Evolutionary conservation across 92 coral and sea anemone species (phyloP).

Genomic region (Siderastrea siderea): DNA sequence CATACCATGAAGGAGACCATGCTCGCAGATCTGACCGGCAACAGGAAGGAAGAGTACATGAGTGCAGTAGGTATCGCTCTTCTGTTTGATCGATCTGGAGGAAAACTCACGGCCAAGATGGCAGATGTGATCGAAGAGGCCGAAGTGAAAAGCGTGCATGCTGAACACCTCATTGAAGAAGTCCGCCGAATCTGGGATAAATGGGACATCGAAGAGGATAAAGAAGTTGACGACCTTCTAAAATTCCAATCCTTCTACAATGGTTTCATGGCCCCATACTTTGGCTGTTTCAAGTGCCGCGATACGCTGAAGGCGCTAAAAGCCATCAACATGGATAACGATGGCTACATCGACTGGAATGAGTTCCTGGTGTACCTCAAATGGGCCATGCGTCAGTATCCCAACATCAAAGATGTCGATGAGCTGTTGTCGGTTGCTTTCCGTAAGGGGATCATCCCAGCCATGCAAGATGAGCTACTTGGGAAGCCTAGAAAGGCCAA

Average conservation of each 20-base stretch:
- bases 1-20: slow-evolving; percentile 52
- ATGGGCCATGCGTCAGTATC: slow-evolving; percentile 74
- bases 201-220: slow-evolving; percentile 65
- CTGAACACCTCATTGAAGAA: slow-evolving; percentile 56
- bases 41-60: slow-evolving; percentile 75
- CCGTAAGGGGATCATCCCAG: slow-evolving; percentile 84
- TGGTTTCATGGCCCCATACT: slow-evolving; percentile 85
- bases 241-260: slow-evolving; percentile 84
- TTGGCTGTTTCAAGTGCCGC: slow-evolving; percentile 78
- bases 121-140: slow-evolving; percentile 47
- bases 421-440: slow-evolving; percentile 62
- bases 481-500: neutral
- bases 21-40: slow-evolving; percentile 63
- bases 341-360: slow-evolving; percentile 80
- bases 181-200: slow-evolving; percentile 65
- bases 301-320: slow-evolving; percentile 67
- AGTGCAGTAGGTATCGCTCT: slow-evolving; percentile 70
- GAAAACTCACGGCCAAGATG: slow-evolving; percentile 58
- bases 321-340: slow-evolving; percentile 85
- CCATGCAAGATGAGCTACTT: slow-evolving; percentile 82
- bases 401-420: slow-evolving; percentile 57
- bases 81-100: slow-evolving; percentile 73
- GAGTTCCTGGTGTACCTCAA: slow-evolving; percentile 71
- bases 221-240: slow-evolving; percentile 57
- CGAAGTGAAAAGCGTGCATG: slow-evolving; percentile 45